phyloP scores from a whole-genome alignment of 1,140 invertebrate species.

The Hirudo medicinalis region DNA sequence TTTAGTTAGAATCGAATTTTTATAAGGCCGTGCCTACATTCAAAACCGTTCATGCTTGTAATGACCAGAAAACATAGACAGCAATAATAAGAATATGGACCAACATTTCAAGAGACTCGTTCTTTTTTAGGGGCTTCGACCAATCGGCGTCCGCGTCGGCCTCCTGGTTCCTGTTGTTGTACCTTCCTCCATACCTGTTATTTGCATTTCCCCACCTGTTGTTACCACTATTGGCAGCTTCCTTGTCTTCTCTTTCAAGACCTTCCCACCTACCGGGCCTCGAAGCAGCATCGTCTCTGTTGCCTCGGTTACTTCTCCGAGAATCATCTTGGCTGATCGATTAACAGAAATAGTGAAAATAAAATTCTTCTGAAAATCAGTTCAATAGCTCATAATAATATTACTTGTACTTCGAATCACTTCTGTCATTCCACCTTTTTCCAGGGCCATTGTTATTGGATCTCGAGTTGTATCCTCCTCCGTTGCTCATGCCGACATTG shows the following conservation, averaged over 20 bases:
- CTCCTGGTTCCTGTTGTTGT: not conserved
- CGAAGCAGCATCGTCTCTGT: slow-evolving; percentile 5
- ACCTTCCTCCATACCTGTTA: not conserved
- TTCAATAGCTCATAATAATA: no score
- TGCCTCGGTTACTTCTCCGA: not conserved
- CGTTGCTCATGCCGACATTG: not conserved
- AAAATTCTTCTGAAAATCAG: no score
- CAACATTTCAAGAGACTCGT: not conserved
- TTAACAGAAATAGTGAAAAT: no score
- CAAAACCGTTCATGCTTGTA: no score
- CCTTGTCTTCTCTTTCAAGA: not conserved
- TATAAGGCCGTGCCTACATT: no score
- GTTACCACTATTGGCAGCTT: not conserved
- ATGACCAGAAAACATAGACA: no score
- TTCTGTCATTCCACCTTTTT: not conserved
- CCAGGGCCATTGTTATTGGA: not conserved
- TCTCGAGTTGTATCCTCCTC: not conserved
- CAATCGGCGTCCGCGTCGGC: not conserved
- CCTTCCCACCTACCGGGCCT: not conserved
- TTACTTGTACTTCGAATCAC: not conserved
- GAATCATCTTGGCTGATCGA: no score
- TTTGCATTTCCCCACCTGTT: not conserved
- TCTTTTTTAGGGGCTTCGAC: slow-evolving; percentile 2
- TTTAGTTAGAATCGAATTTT: not conserved
- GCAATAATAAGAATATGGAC: not conserved